Conservation (phyloP, 2,797 vertebrate genomes). For the Selene dorsalis region DNA sequence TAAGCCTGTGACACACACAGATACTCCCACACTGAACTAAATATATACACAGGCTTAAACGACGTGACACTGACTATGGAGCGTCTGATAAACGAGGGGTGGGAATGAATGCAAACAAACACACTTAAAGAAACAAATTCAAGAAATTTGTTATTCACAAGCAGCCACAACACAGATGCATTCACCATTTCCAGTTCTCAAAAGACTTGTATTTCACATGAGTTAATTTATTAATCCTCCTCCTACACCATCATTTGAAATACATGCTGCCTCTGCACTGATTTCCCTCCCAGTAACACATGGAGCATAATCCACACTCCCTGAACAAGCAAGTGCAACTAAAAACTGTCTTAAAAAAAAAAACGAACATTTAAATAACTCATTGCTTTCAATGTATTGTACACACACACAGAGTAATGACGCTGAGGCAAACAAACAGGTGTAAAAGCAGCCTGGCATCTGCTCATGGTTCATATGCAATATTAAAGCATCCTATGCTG, state of each 20-base stretch:
- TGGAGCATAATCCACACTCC: constrained; percentile 64
- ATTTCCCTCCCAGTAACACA: constrained; percentile 72
- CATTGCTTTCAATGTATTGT: constrained; percentile 29
- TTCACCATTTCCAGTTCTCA: constrained; percentile 61
- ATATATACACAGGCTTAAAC: constrained; percentile 9
- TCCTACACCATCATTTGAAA: constrained; percentile 76
- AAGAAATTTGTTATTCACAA: constrained; percentile 34
- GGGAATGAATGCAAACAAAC: constrained; percentile 28
- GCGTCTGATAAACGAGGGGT: neutral
- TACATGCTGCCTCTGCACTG: constrained; percentile 73
- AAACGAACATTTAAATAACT: constrained; percentile 28
- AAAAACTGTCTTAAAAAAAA: constrained; percentile 39
- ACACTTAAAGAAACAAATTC: constrained; percentile 21
- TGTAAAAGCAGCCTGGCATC: constrained; percentile 54
- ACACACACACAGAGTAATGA: constrained; percentile 48
- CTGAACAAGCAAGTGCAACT: constrained; percentile 54
- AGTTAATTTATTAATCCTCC: constrained; percentile 78
- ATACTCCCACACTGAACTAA: neutral
- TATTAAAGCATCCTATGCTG: constrained; percentile 76
- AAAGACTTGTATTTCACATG: constrained; percentile 67
- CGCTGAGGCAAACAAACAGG: constrained; percentile 57
- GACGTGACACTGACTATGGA: neutral
- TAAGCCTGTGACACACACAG: constrained; percentile 45
- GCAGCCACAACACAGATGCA: constrained; percentile 36
- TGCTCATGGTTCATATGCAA: constrained; percentile 61